These are phyloP conservation scores for Chaetops frenatus DNA, from an alignment of 2,113 vertebrate species.

Conservation along the genomic window DNA sequence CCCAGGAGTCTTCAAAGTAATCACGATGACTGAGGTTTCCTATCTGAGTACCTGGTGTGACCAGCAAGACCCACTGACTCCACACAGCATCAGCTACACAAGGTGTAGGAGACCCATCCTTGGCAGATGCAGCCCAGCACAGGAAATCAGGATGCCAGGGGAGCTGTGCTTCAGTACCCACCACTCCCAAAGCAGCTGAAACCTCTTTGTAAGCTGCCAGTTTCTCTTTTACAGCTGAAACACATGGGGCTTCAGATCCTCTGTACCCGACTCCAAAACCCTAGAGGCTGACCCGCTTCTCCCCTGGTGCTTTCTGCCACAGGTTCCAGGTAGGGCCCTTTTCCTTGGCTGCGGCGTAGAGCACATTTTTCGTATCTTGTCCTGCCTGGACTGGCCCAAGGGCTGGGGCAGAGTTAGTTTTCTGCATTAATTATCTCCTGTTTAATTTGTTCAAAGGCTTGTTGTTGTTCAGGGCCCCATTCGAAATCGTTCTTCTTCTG, in stretches of 20 bases:
- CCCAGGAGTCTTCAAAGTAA: not conserved
- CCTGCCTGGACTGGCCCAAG: not conserved
- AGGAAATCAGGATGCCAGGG: not conserved
- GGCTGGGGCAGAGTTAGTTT: not conserved
- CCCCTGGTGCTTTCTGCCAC: not conserved
- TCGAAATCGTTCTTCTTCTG: not conserved
- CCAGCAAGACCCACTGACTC: not conserved
- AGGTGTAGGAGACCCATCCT: not conserved
- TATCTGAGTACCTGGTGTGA: not conserved
- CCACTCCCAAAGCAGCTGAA: not conserved
- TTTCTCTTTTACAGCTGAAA: not conserved
- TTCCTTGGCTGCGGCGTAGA: not conserved
- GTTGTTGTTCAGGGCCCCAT: not conserved
- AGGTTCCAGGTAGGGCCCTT: not conserved
- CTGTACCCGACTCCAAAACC: not conserved
- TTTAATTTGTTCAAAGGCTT: not conserved
- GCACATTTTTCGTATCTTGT: not conserved
- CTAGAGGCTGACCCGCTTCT: not conserved
- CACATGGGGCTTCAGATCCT: not conserved
- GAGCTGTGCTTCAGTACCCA: not conserved
- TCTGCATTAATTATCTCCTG: not conserved
- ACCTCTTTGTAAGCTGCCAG: not conserved
- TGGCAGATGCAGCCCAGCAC: not conserved
- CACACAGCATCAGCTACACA: fast-evolving
- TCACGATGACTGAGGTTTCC: not conserved